Base-by-base conservation (phyloP, 35 echinoderm and acorn worm species). In the Hemicentrotus pulcherrimus region DNA sequence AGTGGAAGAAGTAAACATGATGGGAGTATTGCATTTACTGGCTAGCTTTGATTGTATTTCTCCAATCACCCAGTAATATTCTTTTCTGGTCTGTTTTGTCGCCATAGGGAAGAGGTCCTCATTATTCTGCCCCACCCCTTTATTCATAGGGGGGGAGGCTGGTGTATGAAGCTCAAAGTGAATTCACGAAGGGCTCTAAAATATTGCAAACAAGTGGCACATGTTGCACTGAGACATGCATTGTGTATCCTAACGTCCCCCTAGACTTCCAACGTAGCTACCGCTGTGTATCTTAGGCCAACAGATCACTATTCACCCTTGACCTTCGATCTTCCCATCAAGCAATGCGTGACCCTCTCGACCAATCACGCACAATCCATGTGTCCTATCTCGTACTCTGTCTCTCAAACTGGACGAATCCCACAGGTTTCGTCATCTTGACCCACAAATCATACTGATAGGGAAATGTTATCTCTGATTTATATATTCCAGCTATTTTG, bases 291-390 rank as follows among this genome's bases (percentile, higher is more conserved):
- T 32, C 88, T 90, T 33, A 90, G 32, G 88, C 88, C 88, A 90
- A 90, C 6, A 90, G 88, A 90, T 90, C 32, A 16, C 31, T 90
- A 45, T 47, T 90, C 32, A 90, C 88, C 88, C 88, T 47, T 90
- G 88, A 90, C 88, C 88, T 47, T 33, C 88, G 46, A 47, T 90
- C 88, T 90, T 32, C 88, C 88, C 88, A 90, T 90, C 88, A 90
- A 9, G 88, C 88, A 90, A 33, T 28, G 65, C 65, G 65, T 78
- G 65, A 78, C 65, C 65, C 65, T 78, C 65, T 78, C 65, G 65
- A 78, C 65, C 65, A 78, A 78, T 78, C 65, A 78, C 65, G 65
- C 28, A 28, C 65, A 78, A 28, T n/a, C 65, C 65, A 78, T 78
- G 65, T 78, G 65, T 78, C 65, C 24, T 78, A 78, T 78, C 65